Base-by-base conservation (phyloP, 2,113 vertebrate species). In the Myotis davidii region DNA sequence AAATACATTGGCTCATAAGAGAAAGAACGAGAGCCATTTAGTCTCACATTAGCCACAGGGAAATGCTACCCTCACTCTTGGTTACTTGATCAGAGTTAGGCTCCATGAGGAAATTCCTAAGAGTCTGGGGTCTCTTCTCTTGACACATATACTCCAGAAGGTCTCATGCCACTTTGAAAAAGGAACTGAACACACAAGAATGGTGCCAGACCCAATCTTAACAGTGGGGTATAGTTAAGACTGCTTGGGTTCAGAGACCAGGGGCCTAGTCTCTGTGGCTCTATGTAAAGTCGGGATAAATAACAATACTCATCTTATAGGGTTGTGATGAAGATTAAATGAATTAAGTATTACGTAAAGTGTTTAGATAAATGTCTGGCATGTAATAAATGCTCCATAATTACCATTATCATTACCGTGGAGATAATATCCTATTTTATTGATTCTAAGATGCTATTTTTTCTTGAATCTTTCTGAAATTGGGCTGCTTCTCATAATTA, bases 391-490 rank as follows among this genome's bases (percentile, higher is more conserved):
- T 17, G 37, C 45, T 88, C 73, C 29, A 6, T 70, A 91, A 9
- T 82, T 72, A 59, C 27, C n/a, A 84, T 8, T 52, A 32, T 64
- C 27, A 48, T 48, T 70, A 82, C 9, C 13, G 37, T 32, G 59
- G 25, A 18, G 18, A n/a, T 29, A 81, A 86, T 45, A 83, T 3
- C 13, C 21, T 42, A 67, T 81, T 67, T 85, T 70, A 86, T 21
- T 13, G 34, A 74, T 65, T 91, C 34, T 69, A 85, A 52, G 54
- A 85, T 69, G 45, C 9, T 14, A 50, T 21, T 93, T 95, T 95
- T 90, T 72, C 29, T 50, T 84, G 77, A 81, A 67, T 56, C 27
- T 83, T 91, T 96, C 59, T 85, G 52, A 81, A 94, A 83, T 9
- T 65, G 64, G 85, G 56, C 59, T 76, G 27, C 21, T 76, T 91